A percentile compares a stretch with the other conserved stretches of the same genome.
These are phyloP conservation scores for Hofmannophila pseudospretella DNA, from an alignment of 2,888 invertebrate genomes.

Conservation along the genomic window DNA sequence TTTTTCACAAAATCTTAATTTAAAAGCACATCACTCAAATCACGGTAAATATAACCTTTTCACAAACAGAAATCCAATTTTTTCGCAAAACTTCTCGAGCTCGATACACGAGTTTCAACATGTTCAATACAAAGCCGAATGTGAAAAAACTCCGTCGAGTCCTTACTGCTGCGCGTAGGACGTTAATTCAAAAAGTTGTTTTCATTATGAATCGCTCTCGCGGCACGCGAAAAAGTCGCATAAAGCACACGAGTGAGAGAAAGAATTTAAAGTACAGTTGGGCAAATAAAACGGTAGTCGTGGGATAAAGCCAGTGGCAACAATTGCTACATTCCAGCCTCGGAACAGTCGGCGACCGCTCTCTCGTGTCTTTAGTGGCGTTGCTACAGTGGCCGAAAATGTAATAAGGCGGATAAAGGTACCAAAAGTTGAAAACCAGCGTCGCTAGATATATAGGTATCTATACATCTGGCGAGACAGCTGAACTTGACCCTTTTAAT, in stretches of 20 bases:
- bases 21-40: constrained; percentile 2
- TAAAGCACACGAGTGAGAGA: constrained; percentile 55
- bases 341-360: constrained; percentile 37
- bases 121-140: constrained; percentile 61
- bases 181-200: constrained; percentile 75
- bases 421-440: no score
- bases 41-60: constrained; percentile 24
- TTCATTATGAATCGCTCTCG: constrained; percentile 63
- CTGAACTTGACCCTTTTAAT: no score
- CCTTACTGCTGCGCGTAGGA: constrained; percentile 60
- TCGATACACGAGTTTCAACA: constrained; percentile 53
- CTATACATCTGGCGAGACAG: no score
- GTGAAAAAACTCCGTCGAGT: constrained; percentile 45
- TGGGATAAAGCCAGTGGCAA: constrained; percentile 56
- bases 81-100: constrained; percentile 42
- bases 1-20: no score
- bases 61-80: constrained; percentile 23
- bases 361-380: constrained; percentile 22
- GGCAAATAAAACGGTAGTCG: constrained; percentile 58
- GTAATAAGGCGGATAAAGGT: no score
- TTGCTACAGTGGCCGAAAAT: constrained; percentile 27
- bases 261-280: constrained; percentile 63
- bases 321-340: constrained; percentile 67
- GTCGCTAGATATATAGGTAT: no score
- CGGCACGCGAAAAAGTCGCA: constrained; percentile 46